Evolutionary conservation across 2,797 vertebrate genomes (phyloP).

Genomic region (Mormyrops boulengeri): DNA sequence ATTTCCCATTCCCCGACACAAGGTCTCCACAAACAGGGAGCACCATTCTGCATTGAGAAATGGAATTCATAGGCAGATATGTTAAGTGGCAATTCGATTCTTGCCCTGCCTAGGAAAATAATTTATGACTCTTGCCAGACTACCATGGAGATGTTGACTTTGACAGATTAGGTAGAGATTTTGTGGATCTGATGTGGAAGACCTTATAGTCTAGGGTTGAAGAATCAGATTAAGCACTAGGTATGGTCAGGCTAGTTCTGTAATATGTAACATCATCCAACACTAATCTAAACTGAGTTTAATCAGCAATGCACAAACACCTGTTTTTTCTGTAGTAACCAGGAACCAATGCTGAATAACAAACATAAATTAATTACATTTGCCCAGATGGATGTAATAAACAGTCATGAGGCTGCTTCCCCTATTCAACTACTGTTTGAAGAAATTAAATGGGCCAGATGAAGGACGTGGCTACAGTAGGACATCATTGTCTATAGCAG

Average conservation of each 20-base stretch:
- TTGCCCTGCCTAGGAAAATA: neutral
- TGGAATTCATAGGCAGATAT: slow-evolving; percentile 13
- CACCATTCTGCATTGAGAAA: neutral
- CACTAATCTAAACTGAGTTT: neutral
- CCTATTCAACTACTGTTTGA: neutral
- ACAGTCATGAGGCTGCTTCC: neutral
- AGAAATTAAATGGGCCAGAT: neutral
- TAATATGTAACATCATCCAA: neutral
- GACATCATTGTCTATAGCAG: neutral
- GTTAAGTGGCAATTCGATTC: slow-evolving; percentile 8
- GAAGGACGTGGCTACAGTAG: neutral
- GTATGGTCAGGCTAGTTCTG: neutral
- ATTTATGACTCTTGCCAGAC: neutral
- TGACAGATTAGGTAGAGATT: neutral
- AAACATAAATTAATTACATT: slow-evolving; percentile 7
- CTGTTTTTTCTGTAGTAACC: neutral
- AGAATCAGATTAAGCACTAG: neutral
- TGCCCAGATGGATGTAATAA: neutral
- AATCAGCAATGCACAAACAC: neutral
- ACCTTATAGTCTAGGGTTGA: neutral
- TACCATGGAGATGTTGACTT: neutral
- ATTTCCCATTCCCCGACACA: neutral
- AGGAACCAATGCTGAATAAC: neutral
- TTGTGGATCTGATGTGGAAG: neutral
- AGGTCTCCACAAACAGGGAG: neutral